phyloP scores from a whole-genome alignment of 2,888 invertebrate species.

The Pterostichus niger region DNA sequence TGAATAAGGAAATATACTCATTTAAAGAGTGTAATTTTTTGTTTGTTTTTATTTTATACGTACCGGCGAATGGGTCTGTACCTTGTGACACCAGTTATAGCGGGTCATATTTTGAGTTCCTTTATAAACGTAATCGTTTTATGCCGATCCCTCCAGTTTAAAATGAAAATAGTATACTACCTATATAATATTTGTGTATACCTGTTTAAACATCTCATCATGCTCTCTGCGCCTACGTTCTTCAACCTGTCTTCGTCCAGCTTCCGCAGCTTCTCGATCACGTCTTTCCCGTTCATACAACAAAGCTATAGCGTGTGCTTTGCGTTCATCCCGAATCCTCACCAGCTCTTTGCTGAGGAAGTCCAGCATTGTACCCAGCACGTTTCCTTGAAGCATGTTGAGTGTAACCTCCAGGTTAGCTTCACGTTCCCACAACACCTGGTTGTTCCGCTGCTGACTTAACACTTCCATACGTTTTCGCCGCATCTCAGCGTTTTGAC shows the following conservation, averaged over 20 bases:
- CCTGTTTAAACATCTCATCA: constrained; percentile 89
- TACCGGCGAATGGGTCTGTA: too few species aligned
- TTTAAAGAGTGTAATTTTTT: too few species aligned
- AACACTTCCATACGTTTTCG: constrained; percentile 70
- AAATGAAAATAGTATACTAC: too few species aligned
- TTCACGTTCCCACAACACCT: constrained; percentile 17
- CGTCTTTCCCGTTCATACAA: constrained; percentile 88
- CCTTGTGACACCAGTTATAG: too few species aligned
- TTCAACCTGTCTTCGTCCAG: constrained; percentile 88
- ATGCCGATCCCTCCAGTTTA: too few species aligned
- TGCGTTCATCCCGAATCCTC: constrained; percentile 87
- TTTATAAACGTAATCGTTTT: too few species aligned
- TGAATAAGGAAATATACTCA: too few species aligned
- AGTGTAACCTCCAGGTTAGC: constrained; percentile 81
- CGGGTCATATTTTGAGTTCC: too few species aligned
- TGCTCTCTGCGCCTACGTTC: constrained; percentile 85
- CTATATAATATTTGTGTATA: too few species aligned
- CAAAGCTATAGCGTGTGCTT: constrained; percentile 88
- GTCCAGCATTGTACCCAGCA: constrained; percentile 85
- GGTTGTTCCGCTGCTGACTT: background rate
- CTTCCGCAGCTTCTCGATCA: constrained; percentile 89
- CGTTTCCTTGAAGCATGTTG: constrained; percentile 85
- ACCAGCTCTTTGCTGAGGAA: constrained; percentile 89
- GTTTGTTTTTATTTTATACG: too few species aligned
- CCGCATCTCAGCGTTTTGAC: constrained; percentile 76